These are phyloP conservation scores for Anolis sagrei DNA, from an alignment of 2,113 vertebrate genomes.

Conservation along the genomic window DNA sequence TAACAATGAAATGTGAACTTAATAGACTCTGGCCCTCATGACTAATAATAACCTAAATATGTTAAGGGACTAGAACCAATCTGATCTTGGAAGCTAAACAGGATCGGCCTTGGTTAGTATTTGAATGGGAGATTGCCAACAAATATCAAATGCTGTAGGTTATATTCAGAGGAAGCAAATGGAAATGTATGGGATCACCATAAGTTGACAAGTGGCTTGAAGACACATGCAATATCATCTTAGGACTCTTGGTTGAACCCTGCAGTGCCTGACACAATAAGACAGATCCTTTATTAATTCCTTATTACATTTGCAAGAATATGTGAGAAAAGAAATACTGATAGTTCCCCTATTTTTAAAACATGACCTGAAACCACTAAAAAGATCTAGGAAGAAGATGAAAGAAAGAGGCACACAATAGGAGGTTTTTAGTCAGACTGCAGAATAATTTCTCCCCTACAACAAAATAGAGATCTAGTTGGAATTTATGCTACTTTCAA, in stretches of 20 bases:
- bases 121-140: too few species aligned
- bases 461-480: neutral
- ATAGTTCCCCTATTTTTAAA: neutral
- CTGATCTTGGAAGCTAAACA: too few species aligned
- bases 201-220: too few species aligned
- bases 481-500: neutral
- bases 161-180: too few species aligned
- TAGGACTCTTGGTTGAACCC: neutral
- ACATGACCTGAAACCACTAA: neutral
- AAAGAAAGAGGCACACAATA: neutral
- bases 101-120: too few species aligned
- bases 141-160: too few species aligned
- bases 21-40: neutral
- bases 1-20: neutral
- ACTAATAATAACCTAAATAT: neutral
- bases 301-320: neutral
- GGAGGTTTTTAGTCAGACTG: neutral
- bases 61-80: too few species aligned
- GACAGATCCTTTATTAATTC: neutral
- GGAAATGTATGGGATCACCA: too few species aligned
- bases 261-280: neutral
- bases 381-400: neutral
- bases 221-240: too few species aligned
- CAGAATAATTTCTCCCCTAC: neutral
- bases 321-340: neutral